phyloP scores from a whole-genome alignment of 2,888 invertebrate genomes.

The Trachelus iudaicus region DNA sequence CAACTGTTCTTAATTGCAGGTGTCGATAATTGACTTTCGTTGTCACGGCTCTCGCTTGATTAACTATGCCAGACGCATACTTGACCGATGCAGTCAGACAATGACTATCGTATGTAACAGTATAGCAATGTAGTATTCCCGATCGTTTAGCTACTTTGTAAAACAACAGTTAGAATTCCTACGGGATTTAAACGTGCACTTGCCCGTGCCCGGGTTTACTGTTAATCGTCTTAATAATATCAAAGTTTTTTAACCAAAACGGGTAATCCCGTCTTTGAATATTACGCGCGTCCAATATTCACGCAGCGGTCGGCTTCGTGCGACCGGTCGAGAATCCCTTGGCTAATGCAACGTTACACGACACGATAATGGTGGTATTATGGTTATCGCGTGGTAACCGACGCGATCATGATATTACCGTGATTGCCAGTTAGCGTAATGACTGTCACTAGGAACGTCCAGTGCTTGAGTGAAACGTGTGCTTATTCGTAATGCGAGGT shows the following conservation, averaged over 20 bases:
- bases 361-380: slow-evolving; percentile 37
- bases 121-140: background rate
- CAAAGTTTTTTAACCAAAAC: background rate
- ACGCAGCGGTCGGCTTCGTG: background rate
- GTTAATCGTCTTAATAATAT: background rate
- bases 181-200: background rate
- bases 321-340: background rate
- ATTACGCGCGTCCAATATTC: background rate
- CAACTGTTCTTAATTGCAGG: slow-evolving; percentile 21
- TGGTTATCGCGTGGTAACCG: slow-evolving; percentile 40
- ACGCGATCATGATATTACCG: slow-evolving; percentile 57
- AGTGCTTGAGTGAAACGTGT: background rate
- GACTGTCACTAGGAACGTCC: slow-evolving; percentile 34
- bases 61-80: background rate
- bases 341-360: background rate
- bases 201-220: background rate
- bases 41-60: slow-evolving; percentile 1
- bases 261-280: background rate
- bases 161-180: background rate
- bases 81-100: slow-evolving; percentile 1
- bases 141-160: background rate
- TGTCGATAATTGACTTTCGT: slow-evolving; percentile 22
- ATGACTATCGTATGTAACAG: background rate
- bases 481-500: background rate
- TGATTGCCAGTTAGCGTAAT: slow-evolving; percentile 62